phyloP scores from a whole-genome alignment of 2,113 vertebrate species.

The Fregetta grallaria region DNA sequence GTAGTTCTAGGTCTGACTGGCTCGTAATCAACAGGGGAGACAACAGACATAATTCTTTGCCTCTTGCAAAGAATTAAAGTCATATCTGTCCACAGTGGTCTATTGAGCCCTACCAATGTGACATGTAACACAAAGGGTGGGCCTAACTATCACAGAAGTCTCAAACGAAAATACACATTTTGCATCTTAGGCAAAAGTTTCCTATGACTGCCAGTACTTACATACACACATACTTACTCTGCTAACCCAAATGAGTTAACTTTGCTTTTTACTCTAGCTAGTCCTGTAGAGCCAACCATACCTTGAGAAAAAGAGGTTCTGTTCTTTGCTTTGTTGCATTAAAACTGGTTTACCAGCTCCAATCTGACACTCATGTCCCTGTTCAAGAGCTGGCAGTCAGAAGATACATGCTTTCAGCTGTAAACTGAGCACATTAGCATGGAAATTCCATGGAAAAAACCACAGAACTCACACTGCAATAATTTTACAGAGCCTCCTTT shows the following conservation, averaged over 20 bases:
- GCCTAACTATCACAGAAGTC: background rate
- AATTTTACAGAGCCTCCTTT: background rate
- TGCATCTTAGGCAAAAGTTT: background rate
- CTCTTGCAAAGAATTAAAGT: background rate
- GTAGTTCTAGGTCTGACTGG: background rate
- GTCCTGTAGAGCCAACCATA: background rate
- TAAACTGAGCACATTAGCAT: background rate
- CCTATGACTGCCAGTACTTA: background rate
- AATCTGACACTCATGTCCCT: fast-evolving
- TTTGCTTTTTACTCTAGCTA: background rate
- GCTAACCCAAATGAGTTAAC: background rate
- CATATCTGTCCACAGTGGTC: background rate
- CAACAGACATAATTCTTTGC: background rate
- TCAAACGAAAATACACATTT: background rate
- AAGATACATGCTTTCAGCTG: background rate
- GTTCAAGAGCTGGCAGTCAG: background rate
- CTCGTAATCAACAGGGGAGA: background rate
- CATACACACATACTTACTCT: background rate
- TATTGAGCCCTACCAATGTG: background rate
- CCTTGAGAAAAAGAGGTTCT: background rate
- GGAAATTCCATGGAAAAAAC: background rate
- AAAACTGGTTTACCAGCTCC: background rate
- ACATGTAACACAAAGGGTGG: background rate
- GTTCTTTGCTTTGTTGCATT: background rate
- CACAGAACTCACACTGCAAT: background rate